Percentiles rank a stretch among this genome's conserved stretches.
phyloP scores from a whole-genome alignment of 2,888 invertebrate genomes.

The Coleophora flavipennella region DNA sequence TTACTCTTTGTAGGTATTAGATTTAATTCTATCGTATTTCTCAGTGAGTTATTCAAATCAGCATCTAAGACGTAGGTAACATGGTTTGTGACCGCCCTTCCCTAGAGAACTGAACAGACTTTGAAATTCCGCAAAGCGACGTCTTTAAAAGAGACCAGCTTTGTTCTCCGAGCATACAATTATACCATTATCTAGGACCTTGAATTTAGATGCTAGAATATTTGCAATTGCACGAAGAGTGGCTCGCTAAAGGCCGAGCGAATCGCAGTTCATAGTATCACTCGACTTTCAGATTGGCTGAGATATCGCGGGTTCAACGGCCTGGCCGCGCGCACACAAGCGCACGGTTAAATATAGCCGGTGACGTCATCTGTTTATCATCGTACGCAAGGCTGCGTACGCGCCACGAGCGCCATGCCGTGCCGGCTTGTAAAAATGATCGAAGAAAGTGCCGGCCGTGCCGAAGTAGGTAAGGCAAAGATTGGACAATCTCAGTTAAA shows the following conservation, averaged over 20 bases:
- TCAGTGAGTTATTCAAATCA: too few species aligned
- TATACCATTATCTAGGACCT: neutral
- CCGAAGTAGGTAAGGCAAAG: neutral
- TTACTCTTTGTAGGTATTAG: too few species aligned
- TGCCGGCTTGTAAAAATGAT: neutral
- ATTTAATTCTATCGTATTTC: too few species aligned
- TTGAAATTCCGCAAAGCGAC: too few species aligned
- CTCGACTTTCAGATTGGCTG: conserved; percentile 41
- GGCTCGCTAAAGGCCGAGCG: neutral
- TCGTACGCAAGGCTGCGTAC: conserved; percentile 65
- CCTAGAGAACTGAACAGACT: too few species aligned
- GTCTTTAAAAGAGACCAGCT: too few species aligned
- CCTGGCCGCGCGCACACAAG: conserved; percentile 52
- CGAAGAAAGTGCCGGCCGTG: neutral
- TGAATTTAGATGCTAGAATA: neutral
- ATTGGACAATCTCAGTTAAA: too few species aligned
- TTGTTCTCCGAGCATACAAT: too few species aligned
- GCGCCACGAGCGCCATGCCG: conserved; percentile 36
- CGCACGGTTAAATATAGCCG: conserved; percentile 54
- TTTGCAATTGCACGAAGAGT: too few species aligned
- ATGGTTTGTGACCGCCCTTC: too few species aligned
- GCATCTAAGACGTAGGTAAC: too few species aligned
- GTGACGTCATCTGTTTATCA: conserved; percentile 69
- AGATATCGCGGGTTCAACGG: conserved; percentile 46
- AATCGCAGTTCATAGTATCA: conserved; percentile 19